Percentiles rank a stretch among this genome's conserved stretches.
These are phyloP conservation scores for Zosterops hypoxanthus DNA, from an alignment of 2,113 vertebrate genomes.

Conservation along the genomic window DNA sequence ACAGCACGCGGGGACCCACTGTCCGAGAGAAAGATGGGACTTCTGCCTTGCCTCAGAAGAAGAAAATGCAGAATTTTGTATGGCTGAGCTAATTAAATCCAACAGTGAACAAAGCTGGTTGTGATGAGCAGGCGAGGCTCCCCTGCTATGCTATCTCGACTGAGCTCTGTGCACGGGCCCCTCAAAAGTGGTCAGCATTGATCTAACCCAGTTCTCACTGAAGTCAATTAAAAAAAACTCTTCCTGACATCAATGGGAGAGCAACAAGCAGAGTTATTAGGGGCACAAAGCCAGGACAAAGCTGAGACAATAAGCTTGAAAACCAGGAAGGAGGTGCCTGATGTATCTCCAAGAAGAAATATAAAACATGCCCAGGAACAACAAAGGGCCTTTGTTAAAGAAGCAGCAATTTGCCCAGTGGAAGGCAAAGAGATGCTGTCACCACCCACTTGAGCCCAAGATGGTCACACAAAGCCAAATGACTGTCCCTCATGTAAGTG, in stretches of 20 bases:
- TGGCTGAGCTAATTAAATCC: constrained; percentile 12
- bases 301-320: constrained; percentile 27
- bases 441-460: not conserved
- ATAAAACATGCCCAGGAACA: not conserved
- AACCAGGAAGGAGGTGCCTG: not conserved
- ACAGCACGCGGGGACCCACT: not conserved
- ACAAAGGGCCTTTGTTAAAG: constrained; percentile 44
- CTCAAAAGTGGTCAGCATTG: not conserved
- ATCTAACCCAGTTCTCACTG: constrained; percentile 29
- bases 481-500: not conserved
- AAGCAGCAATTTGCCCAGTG: not conserved
- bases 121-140: not conserved
- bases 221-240: not conserved
- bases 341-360: constrained; percentile 22
- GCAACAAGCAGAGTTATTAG: not conserved
- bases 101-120: constrained; percentile 14
- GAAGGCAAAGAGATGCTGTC: not conserved
- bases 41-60: not conserved
- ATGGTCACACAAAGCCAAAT: not conserved
- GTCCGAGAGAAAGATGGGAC: not conserved
- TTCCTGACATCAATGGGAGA: not conserved
- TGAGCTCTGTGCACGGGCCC: not conserved
- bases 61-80: constrained; percentile 29
- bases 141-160: not conserved
- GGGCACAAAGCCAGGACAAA: not conserved